phyloP scores from a whole-genome alignment of 2,888 invertebrate species.

The Agriopis aurantiaria region DNA sequence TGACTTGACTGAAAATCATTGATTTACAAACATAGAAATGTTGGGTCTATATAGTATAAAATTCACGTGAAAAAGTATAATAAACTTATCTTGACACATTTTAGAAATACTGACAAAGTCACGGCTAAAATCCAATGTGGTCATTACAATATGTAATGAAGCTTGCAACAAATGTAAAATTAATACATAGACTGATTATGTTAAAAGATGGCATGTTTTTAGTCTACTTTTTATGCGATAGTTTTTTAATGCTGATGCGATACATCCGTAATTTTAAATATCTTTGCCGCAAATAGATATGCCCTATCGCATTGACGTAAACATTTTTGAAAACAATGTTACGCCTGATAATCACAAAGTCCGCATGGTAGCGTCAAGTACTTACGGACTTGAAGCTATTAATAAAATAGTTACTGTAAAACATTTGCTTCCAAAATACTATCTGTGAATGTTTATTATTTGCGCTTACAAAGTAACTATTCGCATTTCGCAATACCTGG shows the following conservation, averaged over 20 bases:
- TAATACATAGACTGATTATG: no score
- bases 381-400: slow-evolving; percentile 2
- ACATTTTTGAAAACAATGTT: slow-evolving; percentile 35
- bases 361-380: slow-evolving; percentile 16
- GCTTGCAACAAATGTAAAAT: no score
- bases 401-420: slow-evolving; percentile 1
- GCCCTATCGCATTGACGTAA: slow-evolving; percentile 38
- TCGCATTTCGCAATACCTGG: slow-evolving; percentile 10
- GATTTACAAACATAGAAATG: no score
- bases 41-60: no score
- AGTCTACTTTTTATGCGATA: no score
- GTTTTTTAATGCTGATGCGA: background rate
- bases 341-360: slow-evolving; percentile 19
- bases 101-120: no score
- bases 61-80: no score
- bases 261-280: slow-evolving; percentile 59
- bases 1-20: slow-evolving; percentile 48
- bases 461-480: slow-evolving; percentile 4
- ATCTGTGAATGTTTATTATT: slow-evolving; percentile 9
- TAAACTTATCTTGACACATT: no score
- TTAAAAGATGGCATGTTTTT: no score
- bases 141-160: no score
- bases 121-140: no score
- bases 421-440: slow-evolving; percentile 5
- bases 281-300: slow-evolving; percentile 59